These are phyloP conservation scores for Pseudochaenichthys georgianus DNA, from an alignment of 2,797 vertebrate species.

Conservation along the genomic window DNA sequence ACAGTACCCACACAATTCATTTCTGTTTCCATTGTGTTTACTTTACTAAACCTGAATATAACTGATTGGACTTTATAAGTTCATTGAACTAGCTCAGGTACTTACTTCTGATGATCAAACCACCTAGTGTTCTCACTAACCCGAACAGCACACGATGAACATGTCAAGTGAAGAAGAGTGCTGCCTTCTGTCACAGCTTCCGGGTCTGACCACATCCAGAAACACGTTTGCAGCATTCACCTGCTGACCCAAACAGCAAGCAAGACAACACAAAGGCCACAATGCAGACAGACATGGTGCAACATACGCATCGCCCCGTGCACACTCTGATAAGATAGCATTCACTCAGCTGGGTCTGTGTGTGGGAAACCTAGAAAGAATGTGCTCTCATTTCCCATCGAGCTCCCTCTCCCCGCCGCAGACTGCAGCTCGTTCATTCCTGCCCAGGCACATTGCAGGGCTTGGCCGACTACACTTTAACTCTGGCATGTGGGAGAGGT, in stretches of 20 bases:
- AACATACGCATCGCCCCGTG: conserved; percentile 36
- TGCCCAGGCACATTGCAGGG: conserved; percentile 64
- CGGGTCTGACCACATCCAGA: conserved; percentile 15
- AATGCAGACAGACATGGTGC: conserved; percentile 28
- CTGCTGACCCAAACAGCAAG: conserved; percentile 34
- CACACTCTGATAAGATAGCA: conserved; percentile 54
- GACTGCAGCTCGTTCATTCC: conserved; percentile 55
- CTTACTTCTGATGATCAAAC: too few relatives aligned
- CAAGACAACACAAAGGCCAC: conserved; percentile 35
- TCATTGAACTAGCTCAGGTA: too few relatives aligned
- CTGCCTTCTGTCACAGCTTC: conserved; percentile 3
- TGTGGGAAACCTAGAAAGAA: conserved; percentile 60
- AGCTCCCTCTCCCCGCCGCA: conserved; percentile 37
- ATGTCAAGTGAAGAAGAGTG: conserved; percentile 19
- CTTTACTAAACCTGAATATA: too few relatives aligned
- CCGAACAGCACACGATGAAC: neutral
- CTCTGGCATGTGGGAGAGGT: conserved; percentile 61
- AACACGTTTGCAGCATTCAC: conserved; percentile 25
- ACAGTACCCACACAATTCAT: neutral
- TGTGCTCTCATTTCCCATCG: conserved; percentile 43
- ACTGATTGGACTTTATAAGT: too few relatives aligned
- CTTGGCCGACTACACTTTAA: conserved; percentile 55
- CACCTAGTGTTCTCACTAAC: neutral
- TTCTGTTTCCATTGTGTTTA: too few relatives aligned
- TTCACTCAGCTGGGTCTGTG: conserved; percentile 35